These are phyloP conservation scores for Protosalanx chinensis DNA, from an alignment of 2,797 vertebrate species.

Conservation along the genomic window DNA sequence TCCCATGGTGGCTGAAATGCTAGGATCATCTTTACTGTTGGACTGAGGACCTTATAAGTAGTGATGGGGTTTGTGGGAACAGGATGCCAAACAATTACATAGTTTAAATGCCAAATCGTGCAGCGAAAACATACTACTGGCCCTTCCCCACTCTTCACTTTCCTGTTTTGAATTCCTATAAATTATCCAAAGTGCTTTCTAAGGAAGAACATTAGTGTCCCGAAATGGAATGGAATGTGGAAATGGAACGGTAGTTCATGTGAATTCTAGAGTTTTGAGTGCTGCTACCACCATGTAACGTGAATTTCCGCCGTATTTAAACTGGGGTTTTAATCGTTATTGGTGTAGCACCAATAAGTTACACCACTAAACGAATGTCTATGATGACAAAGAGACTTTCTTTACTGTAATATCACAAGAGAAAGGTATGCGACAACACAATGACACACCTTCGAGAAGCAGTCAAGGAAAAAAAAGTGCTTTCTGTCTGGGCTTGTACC, in stretches of 20 bases:
- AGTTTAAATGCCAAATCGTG: slow-evolving; percentile 32
- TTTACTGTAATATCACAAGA: too few species aligned
- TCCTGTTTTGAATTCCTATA: slow-evolving; percentile 63
- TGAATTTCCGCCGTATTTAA: too few species aligned
- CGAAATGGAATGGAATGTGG: background rate
- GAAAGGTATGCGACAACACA: too few species aligned
- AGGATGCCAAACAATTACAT: slow-evolving; percentile 55
- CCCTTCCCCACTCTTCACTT: slow-evolving; percentile 43
- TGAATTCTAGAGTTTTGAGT: background rate
- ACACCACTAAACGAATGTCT: too few species aligned
- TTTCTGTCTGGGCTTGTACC: too few species aligned
- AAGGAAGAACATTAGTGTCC: slow-evolving; percentile 41
- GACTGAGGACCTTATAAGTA: background rate
- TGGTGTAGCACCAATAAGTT: too few species aligned
- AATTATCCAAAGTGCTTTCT: slow-evolving; percentile 35
- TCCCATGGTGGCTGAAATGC: too few species aligned
- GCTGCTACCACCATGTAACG: too few species aligned
- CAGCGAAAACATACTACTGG: slow-evolving; percentile 9
- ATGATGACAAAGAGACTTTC: too few species aligned
- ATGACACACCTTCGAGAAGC: too few species aligned
- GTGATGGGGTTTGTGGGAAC: slow-evolving; percentile 39
- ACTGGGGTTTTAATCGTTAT: too few species aligned
- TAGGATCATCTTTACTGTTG: background rate
- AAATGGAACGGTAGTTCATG: background rate
- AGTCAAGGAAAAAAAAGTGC: too few species aligned